Base-by-base conservation (phyloP, 2,888 invertebrate genomes). In the Tillus elongatus region DNA sequence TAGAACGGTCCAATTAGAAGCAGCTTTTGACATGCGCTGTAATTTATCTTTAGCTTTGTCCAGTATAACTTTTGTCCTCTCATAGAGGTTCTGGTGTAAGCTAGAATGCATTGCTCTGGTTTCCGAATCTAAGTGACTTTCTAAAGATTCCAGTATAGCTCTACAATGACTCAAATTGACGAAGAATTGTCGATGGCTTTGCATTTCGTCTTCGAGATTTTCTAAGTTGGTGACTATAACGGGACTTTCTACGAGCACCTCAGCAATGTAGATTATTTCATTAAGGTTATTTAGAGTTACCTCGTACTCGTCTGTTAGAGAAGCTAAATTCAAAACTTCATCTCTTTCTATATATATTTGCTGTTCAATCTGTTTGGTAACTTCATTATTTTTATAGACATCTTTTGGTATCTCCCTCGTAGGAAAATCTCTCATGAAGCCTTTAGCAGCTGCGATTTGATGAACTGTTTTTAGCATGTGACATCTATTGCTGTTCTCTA, bases 121-220 rank as follows among this genome's bases (percentile, higher is more conserved):
- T 61, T 87, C 87, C 24, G 71, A 72, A 53, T 90, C 89, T 26
- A 90, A 69, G 57, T 88, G 86, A 45, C 82, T 81, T 63, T 88
- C 88, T 13, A 90, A 64, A 0, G 88, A 88, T 61, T 90, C 89
- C 26, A 91, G 68, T 51, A 90, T 86, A 8, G 83, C 85, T 49
- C 86, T 74, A 54, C 90, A 90, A 47, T 89, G 87, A 53, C 87
- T 89, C 4, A 91, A 64, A 50, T 88, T 89, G 0, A 87, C 84
- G 56, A 90, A 90, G 70, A 90, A 89, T 56, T 85, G 87, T 26
- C 89, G 73, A 53, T 89, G 87, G 57, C 86, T 89, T 53, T 88
- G 88, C 67, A 90, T 85, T 67, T 89, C 89, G 53, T 87, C 85
- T 53, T 86, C 85, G n/a, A 90, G 66, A 51, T 88, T 84, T 50